phyloP scores from a whole-genome alignment of 2,888 invertebrate genomes.

The Drosophila putrida region DNA sequence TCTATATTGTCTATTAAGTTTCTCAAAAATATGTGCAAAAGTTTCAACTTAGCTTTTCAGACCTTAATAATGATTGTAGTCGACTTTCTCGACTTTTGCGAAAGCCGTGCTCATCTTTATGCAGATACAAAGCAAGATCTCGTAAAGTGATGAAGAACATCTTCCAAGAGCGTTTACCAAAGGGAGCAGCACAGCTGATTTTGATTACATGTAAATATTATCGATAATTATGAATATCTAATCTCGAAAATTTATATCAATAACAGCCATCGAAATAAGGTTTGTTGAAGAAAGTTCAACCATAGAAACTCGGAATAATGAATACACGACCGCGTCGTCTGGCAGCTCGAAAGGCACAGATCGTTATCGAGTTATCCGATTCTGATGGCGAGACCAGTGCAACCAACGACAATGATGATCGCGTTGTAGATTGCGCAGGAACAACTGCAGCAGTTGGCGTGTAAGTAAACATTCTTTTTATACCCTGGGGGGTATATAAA shows the following conservation, averaged over 20 bases:
- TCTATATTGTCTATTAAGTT: too few relatives aligned
- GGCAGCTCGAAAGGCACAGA: constrained; percentile 55
- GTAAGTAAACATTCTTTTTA: too few relatives aligned
- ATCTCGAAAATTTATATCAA: not conserved
- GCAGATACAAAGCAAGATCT: constrained; percentile 97
- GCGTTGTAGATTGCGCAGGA: constrained; percentile 60
- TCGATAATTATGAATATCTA: not conserved
- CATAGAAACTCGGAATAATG: constrained; percentile 39
- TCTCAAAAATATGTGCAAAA: too few relatives aligned
- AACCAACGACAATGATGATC: constrained; percentile 40
- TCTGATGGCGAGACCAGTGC: constrained; percentile 63
- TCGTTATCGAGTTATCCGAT: constrained; percentile 75
- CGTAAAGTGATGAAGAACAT: constrained; percentile 99
- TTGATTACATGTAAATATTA: not conserved
- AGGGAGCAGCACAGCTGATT: constrained; percentile 88
- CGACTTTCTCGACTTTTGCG: constrained; percentile 89
- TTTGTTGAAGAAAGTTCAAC: not conserved
- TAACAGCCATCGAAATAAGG: not conserved
- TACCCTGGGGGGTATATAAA: too few relatives aligned
- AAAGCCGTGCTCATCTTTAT: constrained; percentile 96
- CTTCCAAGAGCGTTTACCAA: constrained; percentile 99
- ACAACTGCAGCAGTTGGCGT: constrained; percentile 28
- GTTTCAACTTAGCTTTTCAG: too few relatives aligned
- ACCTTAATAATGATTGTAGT: fast-evolving
- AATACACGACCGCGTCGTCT: constrained; percentile 57